Evolutionary conservation across 2,113 vertebrate genomes (phyloP).

Genomic region (Rhadina sibilatrix): DNA sequence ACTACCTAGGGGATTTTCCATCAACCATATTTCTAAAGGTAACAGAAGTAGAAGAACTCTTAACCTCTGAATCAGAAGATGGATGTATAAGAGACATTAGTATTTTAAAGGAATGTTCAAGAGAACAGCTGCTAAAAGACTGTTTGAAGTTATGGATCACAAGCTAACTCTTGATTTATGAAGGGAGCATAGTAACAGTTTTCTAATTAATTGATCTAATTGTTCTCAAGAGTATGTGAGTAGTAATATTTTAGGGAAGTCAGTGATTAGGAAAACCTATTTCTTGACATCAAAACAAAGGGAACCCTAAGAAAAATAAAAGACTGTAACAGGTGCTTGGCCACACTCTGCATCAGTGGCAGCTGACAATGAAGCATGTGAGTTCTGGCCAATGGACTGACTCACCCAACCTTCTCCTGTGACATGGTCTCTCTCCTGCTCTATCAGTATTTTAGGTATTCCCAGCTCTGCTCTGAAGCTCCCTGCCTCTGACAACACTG

Average conservation of each 20-base stretch:
- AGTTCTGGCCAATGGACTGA: neutral
- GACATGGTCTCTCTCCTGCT: neutral
- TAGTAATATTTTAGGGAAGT: neutral
- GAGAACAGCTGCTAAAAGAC: neutral
- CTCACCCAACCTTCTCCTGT: neutral
- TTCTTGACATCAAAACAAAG: neutral
- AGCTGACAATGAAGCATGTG: accelerated
- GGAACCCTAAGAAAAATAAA: neutral
- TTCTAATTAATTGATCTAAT: neutral
- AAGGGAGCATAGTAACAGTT: neutral
- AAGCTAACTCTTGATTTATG: neutral
- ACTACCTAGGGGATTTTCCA: neutral
- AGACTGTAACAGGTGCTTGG: neutral
- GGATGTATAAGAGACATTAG: neutral
- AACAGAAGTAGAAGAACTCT: neutral
- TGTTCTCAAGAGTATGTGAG: neutral
- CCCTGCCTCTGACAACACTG: neutral
- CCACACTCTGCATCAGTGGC: neutral
- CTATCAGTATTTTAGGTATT: neutral
- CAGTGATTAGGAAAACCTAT: neutral
- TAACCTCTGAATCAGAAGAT: neutral
- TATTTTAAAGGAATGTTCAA: neutral
- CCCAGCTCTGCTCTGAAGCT: neutral
- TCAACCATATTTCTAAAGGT: neutral
- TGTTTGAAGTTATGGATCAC: neutral